A percentile compares a stretch with the other conserved stretches of the same genome.
phyloP scores from a whole-genome alignment of 2,113 vertebrate species.

The Melospiza melodia region DNA sequence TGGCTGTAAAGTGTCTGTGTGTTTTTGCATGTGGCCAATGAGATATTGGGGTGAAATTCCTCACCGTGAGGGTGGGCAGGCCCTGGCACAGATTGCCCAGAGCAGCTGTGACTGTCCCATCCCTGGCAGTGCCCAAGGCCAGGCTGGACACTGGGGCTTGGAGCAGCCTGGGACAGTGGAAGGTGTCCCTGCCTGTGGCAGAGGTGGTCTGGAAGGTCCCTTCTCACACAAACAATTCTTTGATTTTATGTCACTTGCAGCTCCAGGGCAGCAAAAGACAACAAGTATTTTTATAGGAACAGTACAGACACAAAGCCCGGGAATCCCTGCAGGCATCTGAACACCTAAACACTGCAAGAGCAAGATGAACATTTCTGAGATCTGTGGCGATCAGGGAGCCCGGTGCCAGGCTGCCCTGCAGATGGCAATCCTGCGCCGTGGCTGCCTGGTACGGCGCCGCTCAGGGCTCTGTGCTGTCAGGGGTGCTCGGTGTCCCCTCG shows the following conservation, averaged over 20 bases:
- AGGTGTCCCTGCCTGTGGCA: not conserved
- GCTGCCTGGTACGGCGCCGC: not conserved
- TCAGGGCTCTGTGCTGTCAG: not conserved
- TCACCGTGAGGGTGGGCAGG: not conserved
- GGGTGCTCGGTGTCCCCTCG: not conserved
- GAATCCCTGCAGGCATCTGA: not conserved
- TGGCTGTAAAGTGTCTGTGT: not conserved
- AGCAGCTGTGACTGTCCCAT: not conserved
- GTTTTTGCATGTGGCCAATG: not conserved
- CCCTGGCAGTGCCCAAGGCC: not conserved
- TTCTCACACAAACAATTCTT: not conserved
- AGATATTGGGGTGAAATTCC: not conserved
- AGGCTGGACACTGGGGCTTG: not conserved
- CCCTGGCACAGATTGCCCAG: not conserved
- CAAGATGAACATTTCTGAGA: not conserved
- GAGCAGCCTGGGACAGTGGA: not conserved
- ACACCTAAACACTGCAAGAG: not conserved
- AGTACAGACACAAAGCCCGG: not conserved
- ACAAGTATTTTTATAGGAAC: not conserved
- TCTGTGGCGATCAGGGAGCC: rapidly evolving
- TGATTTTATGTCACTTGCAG: not conserved
- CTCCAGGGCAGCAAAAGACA: not conserved
- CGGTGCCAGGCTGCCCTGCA: not conserved
- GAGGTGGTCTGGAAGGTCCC: not conserved
- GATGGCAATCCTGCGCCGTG: slow-evolving; percentile 8